These are phyloP conservation scores for Urocyon cinereoargenteus DNA, from an alignment of 2,797 vertebrate species.

Conservation along the genomic window DNA sequence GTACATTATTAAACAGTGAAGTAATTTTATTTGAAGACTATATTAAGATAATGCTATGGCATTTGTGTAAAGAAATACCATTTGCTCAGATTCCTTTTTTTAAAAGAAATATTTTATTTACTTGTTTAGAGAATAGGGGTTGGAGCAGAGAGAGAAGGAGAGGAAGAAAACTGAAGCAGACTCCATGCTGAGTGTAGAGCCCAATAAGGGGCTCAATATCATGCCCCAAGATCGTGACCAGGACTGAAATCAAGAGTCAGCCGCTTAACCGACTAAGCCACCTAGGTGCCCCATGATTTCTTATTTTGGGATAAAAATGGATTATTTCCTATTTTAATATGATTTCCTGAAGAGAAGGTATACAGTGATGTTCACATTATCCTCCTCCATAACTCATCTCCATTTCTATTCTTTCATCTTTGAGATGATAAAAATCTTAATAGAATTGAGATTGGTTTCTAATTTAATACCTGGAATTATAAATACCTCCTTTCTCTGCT, in stretches of 20 bases:
- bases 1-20: neutral
- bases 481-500: neutral
- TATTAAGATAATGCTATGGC: neutral
- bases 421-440: neutral
- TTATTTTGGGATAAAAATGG: neutral
- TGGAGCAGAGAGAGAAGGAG: neutral
- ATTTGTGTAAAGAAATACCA: neutral
- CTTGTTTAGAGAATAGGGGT: neutral
- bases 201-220: neutral
- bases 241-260: neutral
- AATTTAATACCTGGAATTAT: neutral
- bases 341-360: neutral
- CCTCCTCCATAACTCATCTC: neutral
- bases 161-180: neutral
- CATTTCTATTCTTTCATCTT: neutral
- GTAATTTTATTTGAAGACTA: neutral
- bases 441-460: neutral
- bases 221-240: neutral
- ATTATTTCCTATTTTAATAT: neutral
- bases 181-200: neutral
- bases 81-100: neutral
- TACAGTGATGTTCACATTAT: neutral
- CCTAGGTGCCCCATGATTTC: neutral
- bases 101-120: neutral
- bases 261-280: neutral